phyloP scores from a whole-genome alignment of 2,888 invertebrate species.

The Rhorus exstirpatorius region DNA sequence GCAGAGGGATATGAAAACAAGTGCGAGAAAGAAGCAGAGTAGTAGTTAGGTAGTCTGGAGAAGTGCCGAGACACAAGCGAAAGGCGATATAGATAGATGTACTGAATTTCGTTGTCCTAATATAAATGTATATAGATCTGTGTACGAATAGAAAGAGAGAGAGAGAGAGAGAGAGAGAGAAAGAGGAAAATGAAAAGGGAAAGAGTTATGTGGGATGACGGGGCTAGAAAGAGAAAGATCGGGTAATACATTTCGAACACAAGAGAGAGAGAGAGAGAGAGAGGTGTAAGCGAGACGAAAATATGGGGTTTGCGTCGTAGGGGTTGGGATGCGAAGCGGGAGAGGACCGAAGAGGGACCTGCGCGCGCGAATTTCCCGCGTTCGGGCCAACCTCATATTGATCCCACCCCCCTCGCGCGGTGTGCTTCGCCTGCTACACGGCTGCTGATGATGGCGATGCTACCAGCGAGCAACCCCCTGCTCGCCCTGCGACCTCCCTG shows the following conservation, averaged over 20 bases:
- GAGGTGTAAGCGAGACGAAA: constrained; percentile 61
- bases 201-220: constrained; percentile 43
- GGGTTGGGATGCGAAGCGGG: constrained; percentile 61
- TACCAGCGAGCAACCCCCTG: constrained; percentile 70
- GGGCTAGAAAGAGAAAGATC: constrained; percentile 42
- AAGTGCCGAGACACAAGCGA: constrained; percentile 47
- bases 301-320: constrained; percentile 54
- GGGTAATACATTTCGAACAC: constrained; percentile 34
- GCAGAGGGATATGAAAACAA: constrained; percentile 29
- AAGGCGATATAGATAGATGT: constrained; percentile 22
- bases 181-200: constrained; percentile 27
- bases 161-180: constrained; percentile 48
- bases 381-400: constrained; percentile 85
- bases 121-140: constrained; percentile 19
- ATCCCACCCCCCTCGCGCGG: constrained; percentile 82
- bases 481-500: constrained; percentile 44
- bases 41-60: constrained; percentile 45
- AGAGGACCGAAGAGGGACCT: constrained; percentile 81
- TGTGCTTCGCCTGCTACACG: constrained; percentile 37
- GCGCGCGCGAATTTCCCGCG: constrained; percentile 86
- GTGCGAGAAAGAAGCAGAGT: constrained; percentile 54
- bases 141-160: constrained; percentile 37
- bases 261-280: too few species aligned
- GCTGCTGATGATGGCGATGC: constrained; percentile 46
- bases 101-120: constrained; percentile 21